Evolutionary conservation across 2,888 invertebrate genomes (phyloP).

Genomic region (Pheosia tremula): DNA sequence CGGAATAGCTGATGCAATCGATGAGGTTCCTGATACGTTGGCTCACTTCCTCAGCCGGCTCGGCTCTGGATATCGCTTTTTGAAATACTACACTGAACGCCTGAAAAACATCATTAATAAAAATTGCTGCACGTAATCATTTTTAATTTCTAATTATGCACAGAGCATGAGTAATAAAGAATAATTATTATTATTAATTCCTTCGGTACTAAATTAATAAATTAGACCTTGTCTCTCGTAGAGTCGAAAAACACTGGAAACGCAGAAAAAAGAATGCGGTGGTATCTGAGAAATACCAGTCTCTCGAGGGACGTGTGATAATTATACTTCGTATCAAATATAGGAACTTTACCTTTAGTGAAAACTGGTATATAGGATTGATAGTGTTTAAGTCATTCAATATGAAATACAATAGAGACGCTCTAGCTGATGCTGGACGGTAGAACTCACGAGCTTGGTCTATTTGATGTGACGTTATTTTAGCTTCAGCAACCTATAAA

Average conservation of each 20-base stretch:
- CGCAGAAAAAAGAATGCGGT: background rate
- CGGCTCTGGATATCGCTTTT: conserved; percentile 96
- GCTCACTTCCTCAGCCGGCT: conserved; percentile 91
- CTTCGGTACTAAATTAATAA: too few species aligned
- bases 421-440: conserved; percentile 95
- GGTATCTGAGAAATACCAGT: too few species aligned
- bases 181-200: too few species aligned
- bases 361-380: conserved; percentile 98
- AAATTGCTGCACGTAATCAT: too few species aligned
- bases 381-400: conserved; percentile 97
- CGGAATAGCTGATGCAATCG: conserved; percentile 97
- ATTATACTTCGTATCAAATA: too few species aligned
- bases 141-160: too few species aligned
- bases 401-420: conserved; percentile 97
- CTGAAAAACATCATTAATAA: conserved; percentile 72
- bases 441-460: conserved; percentile 96
- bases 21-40: conserved; percentile 94
- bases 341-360: conserved; percentile 89
- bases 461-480: conserved; percentile 95
- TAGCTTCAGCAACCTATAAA: conserved; percentile 91
- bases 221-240: too few species aligned
- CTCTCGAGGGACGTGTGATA: too few species aligned
- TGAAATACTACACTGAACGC: conserved; percentile 99
- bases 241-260: too few species aligned
- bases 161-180: too few species aligned